Percentiles rank a stretch among this genome's conserved stretches.
phyloP scores from a whole-genome alignment of 1,140 invertebrate genomes.

The Polypedilum pembai region DNA sequence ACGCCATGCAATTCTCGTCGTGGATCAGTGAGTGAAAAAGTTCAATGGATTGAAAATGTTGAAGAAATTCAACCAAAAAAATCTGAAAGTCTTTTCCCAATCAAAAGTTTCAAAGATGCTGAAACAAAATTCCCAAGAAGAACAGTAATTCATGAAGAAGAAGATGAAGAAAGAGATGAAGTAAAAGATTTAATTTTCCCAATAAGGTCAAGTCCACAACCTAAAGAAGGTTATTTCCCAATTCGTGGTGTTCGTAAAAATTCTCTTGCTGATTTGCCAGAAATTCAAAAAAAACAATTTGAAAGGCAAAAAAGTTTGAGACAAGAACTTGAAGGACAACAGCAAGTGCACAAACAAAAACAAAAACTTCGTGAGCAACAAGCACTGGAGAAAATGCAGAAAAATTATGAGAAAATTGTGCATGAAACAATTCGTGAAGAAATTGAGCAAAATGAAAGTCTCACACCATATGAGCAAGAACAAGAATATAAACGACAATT shows the following conservation, averaged over 20 bases:
- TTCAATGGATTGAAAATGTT: not conserved
- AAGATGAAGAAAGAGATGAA: not conserved
- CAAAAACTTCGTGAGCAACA: not conserved
- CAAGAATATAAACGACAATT: slow-evolving; percentile 33
- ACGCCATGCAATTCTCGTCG: not conserved
- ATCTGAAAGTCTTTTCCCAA: not conserved
- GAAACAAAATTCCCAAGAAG: not conserved
- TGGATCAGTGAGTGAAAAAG: not conserved
- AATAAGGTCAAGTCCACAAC: not conserved
- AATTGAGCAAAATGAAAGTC: not conserved
- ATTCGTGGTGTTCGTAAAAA: not conserved
- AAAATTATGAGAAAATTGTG: not conserved
- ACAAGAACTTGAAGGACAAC: not conserved
- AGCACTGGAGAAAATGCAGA: not conserved
- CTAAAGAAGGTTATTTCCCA: not conserved
- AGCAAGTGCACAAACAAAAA: not conserved
- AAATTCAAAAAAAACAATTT: not conserved
- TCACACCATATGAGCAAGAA: slow-evolving; percentile 28
- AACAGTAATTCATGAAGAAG: not conserved
- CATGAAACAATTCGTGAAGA: not conserved
- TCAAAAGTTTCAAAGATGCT: too few species aligned
- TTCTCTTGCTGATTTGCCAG: not conserved
- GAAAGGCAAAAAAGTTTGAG: not conserved
- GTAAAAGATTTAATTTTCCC: not conserved
- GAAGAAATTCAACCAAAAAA: not conserved